A percentile compares a stretch with the other conserved stretches of the same genome.
These are phyloP conservation scores for Oreohelix idahoensis DNA, from an alignment of 1,140 invertebrate species.

Conservation along the genomic window DNA sequence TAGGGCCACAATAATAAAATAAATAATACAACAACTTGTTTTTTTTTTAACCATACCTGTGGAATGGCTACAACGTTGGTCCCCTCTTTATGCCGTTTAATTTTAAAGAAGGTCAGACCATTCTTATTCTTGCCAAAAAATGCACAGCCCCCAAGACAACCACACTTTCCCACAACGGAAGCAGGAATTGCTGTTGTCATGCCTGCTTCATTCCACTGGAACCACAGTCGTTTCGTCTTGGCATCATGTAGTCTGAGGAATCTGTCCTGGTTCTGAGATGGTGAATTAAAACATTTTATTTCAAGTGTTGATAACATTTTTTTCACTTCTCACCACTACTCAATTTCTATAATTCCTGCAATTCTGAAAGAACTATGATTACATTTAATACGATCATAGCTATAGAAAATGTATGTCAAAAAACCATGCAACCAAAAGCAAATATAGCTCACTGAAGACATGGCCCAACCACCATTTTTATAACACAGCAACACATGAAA, in stretches of 20 bases:
- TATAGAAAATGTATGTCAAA: too few species aligned
- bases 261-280: constrained; percentile 66
- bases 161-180: constrained; percentile 83
- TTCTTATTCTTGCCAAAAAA: constrained; percentile 91
- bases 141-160: constrained; percentile 92
- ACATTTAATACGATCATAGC: too few species aligned
- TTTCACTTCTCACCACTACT: neutral
- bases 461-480: too few species aligned
- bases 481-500: too few species aligned
- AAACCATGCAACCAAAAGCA: too few species aligned
- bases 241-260: constrained; percentile 92
- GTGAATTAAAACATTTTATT: neutral
- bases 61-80: constrained; percentile 59
- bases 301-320: neutral
- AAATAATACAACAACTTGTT: too few species aligned
- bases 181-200: constrained; percentile 73
- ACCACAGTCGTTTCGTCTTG: constrained; percentile 91
- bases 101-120: constrained; percentile 89
- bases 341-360: neutral
- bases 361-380: too few species aligned
- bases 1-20: too few species aligned
- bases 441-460: too few species aligned
- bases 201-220: constrained; percentile 87
- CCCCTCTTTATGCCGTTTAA: constrained; percentile 75
- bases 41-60: constrained; percentile 35